Evolutionary conservation across 2,113 vertebrate species (phyloP), one percentile per base, ranked within the genome.

Genomic region (Apistogramma diplotaenia): DNA sequence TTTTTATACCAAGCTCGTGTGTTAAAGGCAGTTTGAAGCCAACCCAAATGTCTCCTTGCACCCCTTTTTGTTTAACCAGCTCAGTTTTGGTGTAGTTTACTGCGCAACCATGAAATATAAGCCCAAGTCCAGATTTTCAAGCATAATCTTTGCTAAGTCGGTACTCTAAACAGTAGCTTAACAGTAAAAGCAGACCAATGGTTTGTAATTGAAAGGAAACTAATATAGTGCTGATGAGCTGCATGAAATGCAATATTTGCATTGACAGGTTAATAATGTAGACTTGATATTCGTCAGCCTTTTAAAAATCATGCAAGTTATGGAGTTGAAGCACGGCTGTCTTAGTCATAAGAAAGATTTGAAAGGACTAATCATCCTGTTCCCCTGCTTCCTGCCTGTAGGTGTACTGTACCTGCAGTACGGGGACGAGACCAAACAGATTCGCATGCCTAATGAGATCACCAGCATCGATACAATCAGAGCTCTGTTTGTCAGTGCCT

Each of bases 401-500:
- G 98, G 98, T 77, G 97, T 98, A 72, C 95, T 99, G 49, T 98
- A 97, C 92, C 97, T 99, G 90, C 98, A 99, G 87, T 99, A 99
- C 27, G 97, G 96, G 46, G 98, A 99, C 54, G 98, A 99, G 94
- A 98, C 97, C 83, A 97, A 97, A 90, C 97, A 98, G 94, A 89
- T 98, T 89, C 96, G 96, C 92, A 99, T 99, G 98, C 98, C 98
- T 0, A 99, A 99, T 58, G 97, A 99, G 95, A 96, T 99, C 92
- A 99, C 98, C 85, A 96, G 97, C 83, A 92, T 96, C 78, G 98
- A 99, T 94, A 99, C 98, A 2, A 96, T 99, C 89, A 96, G 97
- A 81, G 98, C 98, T 79, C 96, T 99, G 93, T 99, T 99, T 29
- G 98, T 99, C 94, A 96, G 97, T 96, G 97, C 98, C 96, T 99